Evolutionary conservation across 2,888 invertebrate species (phyloP).

Genomic region (Rhingia rostrata): DNA sequence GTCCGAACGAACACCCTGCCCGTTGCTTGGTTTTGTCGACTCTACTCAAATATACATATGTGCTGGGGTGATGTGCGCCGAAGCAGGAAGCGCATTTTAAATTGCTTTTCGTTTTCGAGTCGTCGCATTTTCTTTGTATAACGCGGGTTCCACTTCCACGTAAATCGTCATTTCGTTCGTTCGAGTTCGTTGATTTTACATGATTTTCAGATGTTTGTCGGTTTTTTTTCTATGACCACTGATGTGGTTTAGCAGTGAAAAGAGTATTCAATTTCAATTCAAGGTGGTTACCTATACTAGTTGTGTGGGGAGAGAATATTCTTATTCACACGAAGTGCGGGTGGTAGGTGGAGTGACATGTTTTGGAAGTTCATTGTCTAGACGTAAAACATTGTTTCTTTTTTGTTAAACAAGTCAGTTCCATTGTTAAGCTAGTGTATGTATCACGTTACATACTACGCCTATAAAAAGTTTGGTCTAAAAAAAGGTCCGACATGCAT

Average conservation of each 20-base stretch:
- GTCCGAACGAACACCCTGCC: conserved; percentile 71
- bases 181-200: conserved; percentile 72
- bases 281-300: conserved; percentile 19
- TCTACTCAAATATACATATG: neutral
- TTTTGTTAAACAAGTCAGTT: neutral
- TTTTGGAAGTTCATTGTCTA: conserved; percentile 43
- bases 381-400: conserved; percentile 16
- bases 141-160: conserved; percentile 16
- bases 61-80: conserved; percentile 60
- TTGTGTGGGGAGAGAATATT: conserved; percentile 14
- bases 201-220: conserved; percentile 72
- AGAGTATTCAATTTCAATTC: conserved; percentile 49
- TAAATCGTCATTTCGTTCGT: conserved; percentile 64
- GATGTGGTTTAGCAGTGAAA: conserved; percentile 31
- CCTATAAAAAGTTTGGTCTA: neutral
- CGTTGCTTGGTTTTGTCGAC: conserved; percentile 59
- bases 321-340: conserved; percentile 50
- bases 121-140: neutral
- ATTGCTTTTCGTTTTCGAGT: conserved; percentile 55
- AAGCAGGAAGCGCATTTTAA: conserved; percentile 74
- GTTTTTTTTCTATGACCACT: conserved; percentile 60
- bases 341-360: conserved; percentile 37
- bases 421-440: neutral
- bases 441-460: no score
- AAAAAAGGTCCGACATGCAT: neutral